A percentile compares a stretch with the other conserved stretches of the same genome.
Conservation (phyloP, 2,797 vertebrate genomes). For the Florisuga fusca region DNA sequence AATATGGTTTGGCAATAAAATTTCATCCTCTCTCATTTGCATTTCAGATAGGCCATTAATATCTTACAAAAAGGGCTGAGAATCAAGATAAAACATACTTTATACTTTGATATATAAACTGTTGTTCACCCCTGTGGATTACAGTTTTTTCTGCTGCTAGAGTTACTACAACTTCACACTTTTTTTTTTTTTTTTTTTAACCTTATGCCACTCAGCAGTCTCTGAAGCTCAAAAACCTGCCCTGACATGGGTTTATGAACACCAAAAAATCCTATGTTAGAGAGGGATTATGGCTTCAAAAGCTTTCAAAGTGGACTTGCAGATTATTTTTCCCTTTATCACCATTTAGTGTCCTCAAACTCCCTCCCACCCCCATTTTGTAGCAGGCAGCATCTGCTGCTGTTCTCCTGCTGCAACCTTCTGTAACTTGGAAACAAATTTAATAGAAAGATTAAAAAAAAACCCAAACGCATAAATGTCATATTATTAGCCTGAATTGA, state of each 20-base stretch:
- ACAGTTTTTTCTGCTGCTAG: not conserved
- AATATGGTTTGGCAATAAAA: constrained; percentile 38
- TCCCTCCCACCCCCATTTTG: not conserved
- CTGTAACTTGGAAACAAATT: not conserved
- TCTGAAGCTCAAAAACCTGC: not conserved
- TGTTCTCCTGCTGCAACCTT: not conserved
- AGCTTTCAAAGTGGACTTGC: not conserved
- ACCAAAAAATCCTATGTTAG: not conserved
- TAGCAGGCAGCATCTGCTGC: not conserved
- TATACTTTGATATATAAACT: constrained; percentile 46
- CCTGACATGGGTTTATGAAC: not conserved
- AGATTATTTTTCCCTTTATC: constrained; percentile 22
- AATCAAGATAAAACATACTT: constrained; percentile 29
- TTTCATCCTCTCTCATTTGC: constrained; percentile 39
- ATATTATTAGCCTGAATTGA: not conserved
- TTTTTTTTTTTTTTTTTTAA: not conserved
- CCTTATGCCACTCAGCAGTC: not conserved
- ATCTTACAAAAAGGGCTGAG: constrained; percentile 39
- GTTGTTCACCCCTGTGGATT: constrained; percentile 3
- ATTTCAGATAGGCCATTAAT: constrained; percentile 67
- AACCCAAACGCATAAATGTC: not conserved
- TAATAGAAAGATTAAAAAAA: not conserved
- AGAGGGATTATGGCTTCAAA: constrained; percentile 19
- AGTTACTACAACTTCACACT: not conserved
- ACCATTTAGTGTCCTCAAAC: not conserved